These are phyloP conservation scores for Agelaius tricolor DNA, from an alignment of 2,113 vertebrate genomes.

Conservation along the genomic window DNA sequence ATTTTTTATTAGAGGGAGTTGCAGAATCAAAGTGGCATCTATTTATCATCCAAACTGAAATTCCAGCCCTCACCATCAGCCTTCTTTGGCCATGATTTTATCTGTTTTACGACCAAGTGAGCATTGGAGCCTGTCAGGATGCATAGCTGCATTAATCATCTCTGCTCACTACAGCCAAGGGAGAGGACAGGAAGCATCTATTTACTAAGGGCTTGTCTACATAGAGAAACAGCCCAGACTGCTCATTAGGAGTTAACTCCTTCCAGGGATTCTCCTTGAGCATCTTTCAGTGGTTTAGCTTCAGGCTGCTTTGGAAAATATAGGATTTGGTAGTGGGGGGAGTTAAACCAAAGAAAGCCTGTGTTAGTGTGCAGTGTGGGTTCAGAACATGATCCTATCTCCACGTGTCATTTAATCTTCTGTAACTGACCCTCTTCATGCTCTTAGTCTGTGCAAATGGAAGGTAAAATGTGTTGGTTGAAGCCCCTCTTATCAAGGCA, in stretches of 20 bases:
- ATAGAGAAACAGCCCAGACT: background rate
- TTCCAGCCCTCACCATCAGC: background rate
- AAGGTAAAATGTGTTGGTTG: background rate
- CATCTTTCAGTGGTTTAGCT: background rate
- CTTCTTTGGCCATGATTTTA: slow-evolving; percentile 27
- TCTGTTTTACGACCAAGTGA: background rate
- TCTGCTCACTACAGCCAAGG: background rate
- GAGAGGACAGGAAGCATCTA: slow-evolving; percentile 34
- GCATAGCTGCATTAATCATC: slow-evolving; percentile 38
- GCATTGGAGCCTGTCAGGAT: slow-evolving; percentile 5
- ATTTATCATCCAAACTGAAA: background rate
- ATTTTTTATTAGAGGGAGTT: background rate
- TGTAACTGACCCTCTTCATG: background rate
- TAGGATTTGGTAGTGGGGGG: background rate
- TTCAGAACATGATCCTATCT: background rate
- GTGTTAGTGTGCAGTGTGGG: background rate
- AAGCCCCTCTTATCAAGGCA: background rate
- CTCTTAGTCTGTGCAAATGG: background rate
- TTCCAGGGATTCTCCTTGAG: background rate
- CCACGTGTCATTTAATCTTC: background rate
- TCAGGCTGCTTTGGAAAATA: background rate
- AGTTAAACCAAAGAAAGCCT: background rate
- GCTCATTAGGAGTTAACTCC: slow-evolving; percentile 28
- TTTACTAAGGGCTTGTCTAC: slow-evolving; percentile 31
- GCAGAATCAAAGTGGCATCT: slow-evolving; percentile 24